Evolutionary conservation across 2,888 invertebrate genomes (phyloP).

Genomic region (Aspidiotus destructor): DNA sequence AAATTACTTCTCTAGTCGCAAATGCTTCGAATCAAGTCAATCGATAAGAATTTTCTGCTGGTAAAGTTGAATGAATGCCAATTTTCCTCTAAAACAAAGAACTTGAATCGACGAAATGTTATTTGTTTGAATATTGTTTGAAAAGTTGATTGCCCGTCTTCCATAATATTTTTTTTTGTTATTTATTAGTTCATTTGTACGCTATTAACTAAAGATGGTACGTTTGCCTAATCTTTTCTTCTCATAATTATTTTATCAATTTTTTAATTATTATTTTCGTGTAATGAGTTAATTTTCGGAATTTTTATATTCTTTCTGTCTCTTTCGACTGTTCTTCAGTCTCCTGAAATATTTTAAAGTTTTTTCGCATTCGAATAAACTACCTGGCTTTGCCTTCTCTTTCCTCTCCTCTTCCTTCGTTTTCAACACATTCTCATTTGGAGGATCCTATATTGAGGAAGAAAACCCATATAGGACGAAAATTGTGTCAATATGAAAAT

Average conservation of each 20-base stretch:
- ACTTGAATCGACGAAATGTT: no score
- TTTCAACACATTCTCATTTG: no score
- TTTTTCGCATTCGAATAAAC: no score
- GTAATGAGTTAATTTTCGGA: neutral
- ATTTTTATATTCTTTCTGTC: neutral
- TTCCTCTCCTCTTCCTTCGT: no score
- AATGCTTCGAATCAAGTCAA: slow-evolving; percentile 1
- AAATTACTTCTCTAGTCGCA: neutral
- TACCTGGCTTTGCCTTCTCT: no score
- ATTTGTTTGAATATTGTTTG: slow-evolving; percentile 17
- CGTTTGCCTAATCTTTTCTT: neutral
- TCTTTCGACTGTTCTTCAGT: slow-evolving; percentile 3
- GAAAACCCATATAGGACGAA: no score
- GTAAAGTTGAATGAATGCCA: no score
- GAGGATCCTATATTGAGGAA: no score
- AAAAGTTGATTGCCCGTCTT: slow-evolving; percentile 27
- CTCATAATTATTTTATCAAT: slow-evolving; percentile 1
- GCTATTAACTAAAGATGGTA: neutral
- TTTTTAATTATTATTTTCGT: slow-evolving; percentile 3
- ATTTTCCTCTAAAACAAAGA: no score
- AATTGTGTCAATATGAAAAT: no score
- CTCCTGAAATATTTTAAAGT: no score
- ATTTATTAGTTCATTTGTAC: slow-evolving; percentile 11
- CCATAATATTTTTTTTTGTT: slow-evolving; percentile 27
- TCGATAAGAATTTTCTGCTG: no score